A percentile compares a stretch with the other conserved stretches of the same genome.
These are phyloP conservation scores for Brachionus calyciflorus DNA, from an alignment of 1,140 invertebrate species.

Conservation along the genomic window DNA sequence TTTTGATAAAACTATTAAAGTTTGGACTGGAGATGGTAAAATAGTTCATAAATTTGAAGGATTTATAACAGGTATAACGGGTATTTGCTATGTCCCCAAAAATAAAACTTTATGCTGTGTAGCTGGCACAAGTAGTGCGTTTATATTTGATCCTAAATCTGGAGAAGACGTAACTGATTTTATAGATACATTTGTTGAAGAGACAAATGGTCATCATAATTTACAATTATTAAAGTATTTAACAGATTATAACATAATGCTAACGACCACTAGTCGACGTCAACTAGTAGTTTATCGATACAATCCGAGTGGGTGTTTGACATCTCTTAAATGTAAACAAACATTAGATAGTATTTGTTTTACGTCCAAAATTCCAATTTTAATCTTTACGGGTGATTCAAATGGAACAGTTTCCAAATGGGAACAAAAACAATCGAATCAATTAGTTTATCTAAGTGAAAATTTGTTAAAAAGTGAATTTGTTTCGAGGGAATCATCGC, in stretches of 20 bases:
- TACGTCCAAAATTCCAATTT: slow-evolving; percentile 43
- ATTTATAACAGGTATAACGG: slow-evolving; percentile 56
- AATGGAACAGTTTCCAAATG: slow-evolving; percentile 58
- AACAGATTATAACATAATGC: slow-evolving; percentile 54
- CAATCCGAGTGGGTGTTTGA: slow-evolving; percentile 58
- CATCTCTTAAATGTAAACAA: slow-evolving; percentile 54
- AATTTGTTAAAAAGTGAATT: slow-evolving; percentile 39
- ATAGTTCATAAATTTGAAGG: slow-evolving; percentile 57
- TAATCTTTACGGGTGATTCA: slow-evolving; percentile 58
- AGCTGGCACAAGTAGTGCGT: slow-evolving; percentile 55
- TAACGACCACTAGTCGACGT: slow-evolving; percentile 56
- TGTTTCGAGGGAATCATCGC: slow-evolving; percentile 4
- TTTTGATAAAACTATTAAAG: slow-evolving; percentile 61
- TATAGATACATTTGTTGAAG: slow-evolving; percentile 39
- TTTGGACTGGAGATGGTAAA: slow-evolving; percentile 59
- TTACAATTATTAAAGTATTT: slow-evolving; percentile 57
- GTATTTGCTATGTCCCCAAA: slow-evolving; percentile 58
- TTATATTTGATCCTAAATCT: slow-evolving; percentile 59
- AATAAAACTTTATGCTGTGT: slow-evolving; percentile 59
- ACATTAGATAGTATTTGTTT: slow-evolving; percentile 54
- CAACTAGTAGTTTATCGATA: slow-evolving; percentile 60
- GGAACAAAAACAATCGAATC: slow-evolving; percentile 60
- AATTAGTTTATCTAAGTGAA: slow-evolving; percentile 55
- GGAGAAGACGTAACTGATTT: slow-evolving; percentile 57
- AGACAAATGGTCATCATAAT: slow-evolving; percentile 48